Evolutionary conservation across 2,113 vertebrate genomes (phyloP).

Genomic region (Lagopus leucura): DNA sequence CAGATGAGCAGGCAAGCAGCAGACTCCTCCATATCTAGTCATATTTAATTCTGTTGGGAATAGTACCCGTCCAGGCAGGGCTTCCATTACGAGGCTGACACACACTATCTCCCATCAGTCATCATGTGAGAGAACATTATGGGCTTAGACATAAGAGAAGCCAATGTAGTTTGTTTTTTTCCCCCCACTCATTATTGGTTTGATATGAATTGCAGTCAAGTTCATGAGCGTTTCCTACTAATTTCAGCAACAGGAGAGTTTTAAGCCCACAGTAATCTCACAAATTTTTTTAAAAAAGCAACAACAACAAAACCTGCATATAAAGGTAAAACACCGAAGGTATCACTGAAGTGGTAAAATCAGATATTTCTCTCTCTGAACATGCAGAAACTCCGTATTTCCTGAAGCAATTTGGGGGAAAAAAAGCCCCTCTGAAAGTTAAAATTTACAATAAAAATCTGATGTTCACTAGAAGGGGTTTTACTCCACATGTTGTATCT

Average conservation of each 20-base stretch:
- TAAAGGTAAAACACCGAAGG: neutral
- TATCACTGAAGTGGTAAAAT: neutral
- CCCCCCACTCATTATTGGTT: neutral
- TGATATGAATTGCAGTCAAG: neutral
- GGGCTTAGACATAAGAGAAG: neutral
- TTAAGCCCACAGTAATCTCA: neutral
- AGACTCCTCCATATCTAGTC: neutral
- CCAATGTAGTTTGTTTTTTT: neutral
- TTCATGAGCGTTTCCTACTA: neutral
- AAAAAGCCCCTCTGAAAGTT: neutral
- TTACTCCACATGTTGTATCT: neutral
- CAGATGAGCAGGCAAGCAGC: neutral
- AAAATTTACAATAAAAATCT: neutral
- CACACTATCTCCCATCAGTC: neutral
- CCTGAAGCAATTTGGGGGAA: neutral
- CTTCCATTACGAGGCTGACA: neutral
- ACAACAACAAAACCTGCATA: too few species aligned
- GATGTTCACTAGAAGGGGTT: accelerated
- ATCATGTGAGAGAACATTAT: accelerated
- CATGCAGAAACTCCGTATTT: neutral
- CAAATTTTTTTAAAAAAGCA: neutral
- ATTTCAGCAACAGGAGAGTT: neutral
- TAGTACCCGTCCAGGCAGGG: neutral
- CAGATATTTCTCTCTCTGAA: neutral
- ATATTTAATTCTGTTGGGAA: neutral